A percentile compares a stretch with the other conserved stretches of the same genome.
phyloP scores from a whole-genome alignment of 2,113 vertebrate genomes.

The Monopterus albus region DNA sequence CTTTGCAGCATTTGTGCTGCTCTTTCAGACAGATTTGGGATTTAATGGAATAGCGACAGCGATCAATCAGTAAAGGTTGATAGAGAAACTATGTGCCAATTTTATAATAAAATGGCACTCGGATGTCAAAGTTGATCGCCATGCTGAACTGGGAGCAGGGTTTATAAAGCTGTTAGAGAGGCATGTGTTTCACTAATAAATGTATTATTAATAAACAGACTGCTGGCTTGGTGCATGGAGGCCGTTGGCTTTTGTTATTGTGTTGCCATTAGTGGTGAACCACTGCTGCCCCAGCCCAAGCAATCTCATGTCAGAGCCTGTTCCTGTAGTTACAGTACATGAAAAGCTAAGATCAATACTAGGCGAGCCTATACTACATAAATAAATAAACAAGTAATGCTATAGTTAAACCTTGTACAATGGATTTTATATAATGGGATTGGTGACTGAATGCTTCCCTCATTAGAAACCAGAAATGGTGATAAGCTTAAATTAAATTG shows the following conservation, averaged over 20 bases:
- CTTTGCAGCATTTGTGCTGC: not conserved
- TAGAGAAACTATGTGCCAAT: constrained; percentile 24
- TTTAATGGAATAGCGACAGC: constrained; percentile 38
- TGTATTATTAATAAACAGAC: constrained; percentile 54
- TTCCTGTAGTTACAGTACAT: constrained; percentile 30
- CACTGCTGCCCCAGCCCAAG: constrained; percentile 34
- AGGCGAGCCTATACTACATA: constrained; percentile 13
- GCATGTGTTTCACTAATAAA: constrained; percentile 62
- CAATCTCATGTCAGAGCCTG: constrained; percentile 36
- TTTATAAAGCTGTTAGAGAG: constrained; percentile 29
- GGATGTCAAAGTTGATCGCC: constrained; percentile 4
- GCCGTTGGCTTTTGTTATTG: constrained; percentile 52
- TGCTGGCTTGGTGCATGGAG: constrained; percentile 1
- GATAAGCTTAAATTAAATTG: too few relatives aligned
- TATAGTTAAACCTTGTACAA: constrained; percentile 32
- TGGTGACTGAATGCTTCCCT: too few relatives aligned
- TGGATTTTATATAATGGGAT: constrained; percentile 23
- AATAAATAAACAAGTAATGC: constrained; percentile 45
- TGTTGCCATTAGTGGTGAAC: constrained; percentile 53
- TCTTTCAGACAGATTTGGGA: constrained; percentile 19
- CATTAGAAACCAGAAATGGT: too few relatives aligned
- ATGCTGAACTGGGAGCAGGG: not conserved
- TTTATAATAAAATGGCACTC: constrained; percentile 38
- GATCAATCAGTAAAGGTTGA: constrained; percentile 43
- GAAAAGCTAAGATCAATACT: constrained; percentile 61